Evolutionary conservation across 2,888 invertebrate species (phyloP).

Genomic region (Adela reaumurella): DNA sequence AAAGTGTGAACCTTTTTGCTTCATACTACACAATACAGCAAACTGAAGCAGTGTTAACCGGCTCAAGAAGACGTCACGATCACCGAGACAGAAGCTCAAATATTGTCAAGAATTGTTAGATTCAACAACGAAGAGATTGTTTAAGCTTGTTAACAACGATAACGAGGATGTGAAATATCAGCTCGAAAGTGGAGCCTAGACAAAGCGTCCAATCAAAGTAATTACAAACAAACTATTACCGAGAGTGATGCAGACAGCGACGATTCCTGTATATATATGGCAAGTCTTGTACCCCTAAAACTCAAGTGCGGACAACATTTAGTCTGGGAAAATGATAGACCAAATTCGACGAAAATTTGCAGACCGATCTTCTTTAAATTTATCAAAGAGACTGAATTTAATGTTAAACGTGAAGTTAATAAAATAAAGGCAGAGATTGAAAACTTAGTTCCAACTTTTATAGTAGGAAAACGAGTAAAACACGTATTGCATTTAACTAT

Average conservation of each 20-base stretch:
- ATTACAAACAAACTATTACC: not conserved
- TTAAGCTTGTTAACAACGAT: not conserved
- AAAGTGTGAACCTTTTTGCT: slow-evolving; percentile 1
- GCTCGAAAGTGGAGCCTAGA: slow-evolving; percentile 5
- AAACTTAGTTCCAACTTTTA: not conserved
- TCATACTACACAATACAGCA: slow-evolving; percentile 3
- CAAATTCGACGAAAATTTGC: not conserved
- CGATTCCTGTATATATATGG: not conserved
- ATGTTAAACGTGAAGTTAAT: not conserved
- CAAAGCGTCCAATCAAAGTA: slow-evolving; percentile 1
- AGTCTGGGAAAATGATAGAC: not conserved
- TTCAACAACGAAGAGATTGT: slow-evolving; percentile 1
- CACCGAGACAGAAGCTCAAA: not conserved
- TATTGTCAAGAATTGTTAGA: slow-evolving; percentile 3
- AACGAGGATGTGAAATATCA: not conserved
- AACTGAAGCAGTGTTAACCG: slow-evolving; percentile 2
- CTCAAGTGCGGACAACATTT: not conserved
- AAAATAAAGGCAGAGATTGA: not conserved
- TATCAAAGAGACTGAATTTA: not conserved
- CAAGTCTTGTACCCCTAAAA: not conserved
- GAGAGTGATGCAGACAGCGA: not conserved
- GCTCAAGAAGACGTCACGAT: not conserved
- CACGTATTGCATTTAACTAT: not conserved
- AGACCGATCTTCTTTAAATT: not conserved
- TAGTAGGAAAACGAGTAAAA: not conserved